phyloP scores from a whole-genome alignment of 2,888 invertebrate species.

The Nipponacmea schrenckii region DNA sequence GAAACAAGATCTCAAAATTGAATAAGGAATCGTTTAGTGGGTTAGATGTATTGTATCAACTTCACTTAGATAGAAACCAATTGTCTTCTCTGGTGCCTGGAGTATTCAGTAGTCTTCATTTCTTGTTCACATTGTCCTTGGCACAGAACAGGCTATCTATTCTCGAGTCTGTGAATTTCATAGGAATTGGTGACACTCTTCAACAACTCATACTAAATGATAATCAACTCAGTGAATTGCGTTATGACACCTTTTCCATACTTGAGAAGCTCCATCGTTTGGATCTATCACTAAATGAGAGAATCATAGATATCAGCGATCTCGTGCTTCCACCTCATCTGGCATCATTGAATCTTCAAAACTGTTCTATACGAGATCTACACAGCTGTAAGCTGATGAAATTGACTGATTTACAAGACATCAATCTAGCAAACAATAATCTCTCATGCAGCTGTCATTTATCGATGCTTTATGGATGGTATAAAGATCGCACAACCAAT shows the following conservation, averaged over 20 bases:
- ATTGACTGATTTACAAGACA: conserved; percentile 30
- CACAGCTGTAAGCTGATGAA: conserved; percentile 29
- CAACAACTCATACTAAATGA: conserved; percentile 9
- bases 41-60: conserved; percentile 26
- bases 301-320: conserved; percentile 24
- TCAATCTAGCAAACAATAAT: conserved; percentile 31
- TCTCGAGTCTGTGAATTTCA: not conserved
- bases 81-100: conserved; percentile 19
- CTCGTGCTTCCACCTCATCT: conserved; percentile 38
- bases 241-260: conserved; percentile 29
- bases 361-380: conserved; percentile 35
- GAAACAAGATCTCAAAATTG: conserved; percentile 37
- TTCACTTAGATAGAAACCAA: conserved; percentile 40
- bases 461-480: conserved; percentile 16
- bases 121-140: conserved; percentile 17
- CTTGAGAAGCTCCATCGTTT: conserved; percentile 36
- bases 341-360: conserved; percentile 41
- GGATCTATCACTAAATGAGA: conserved; percentile 25
- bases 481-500: not conserved
- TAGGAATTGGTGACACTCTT: conserved; percentile 6
- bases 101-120: conserved; percentile 1
- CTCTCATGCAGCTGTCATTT: conserved; percentile 34
- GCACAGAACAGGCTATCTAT: conserved; percentile 15
- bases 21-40: conserved; percentile 28
- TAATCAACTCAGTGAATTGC: conserved; percentile 16